Evolutionary conservation across 2,888 invertebrate genomes (phyloP), one percentile per base, ranked within the genome.

Genomic region (Eupithecia tripunctaria): DNA sequence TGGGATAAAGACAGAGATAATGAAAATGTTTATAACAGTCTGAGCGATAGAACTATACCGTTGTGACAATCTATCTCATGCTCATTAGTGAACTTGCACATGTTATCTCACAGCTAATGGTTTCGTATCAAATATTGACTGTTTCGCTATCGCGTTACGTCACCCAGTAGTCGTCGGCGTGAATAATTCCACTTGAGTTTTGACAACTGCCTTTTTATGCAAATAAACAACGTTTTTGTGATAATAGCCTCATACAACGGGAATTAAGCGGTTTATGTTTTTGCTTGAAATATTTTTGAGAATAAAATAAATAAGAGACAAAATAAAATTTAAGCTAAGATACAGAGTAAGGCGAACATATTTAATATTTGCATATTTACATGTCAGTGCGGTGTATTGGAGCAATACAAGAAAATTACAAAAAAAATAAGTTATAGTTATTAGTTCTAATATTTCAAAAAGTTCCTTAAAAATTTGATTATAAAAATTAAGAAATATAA

Each of bases 111-210:
- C 80, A 81, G 86, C 89, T 92, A 91, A 91, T 91, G 91, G 91
- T 83, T 86, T 82, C 84, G 85, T 89, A 92, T 92, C 91, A 93
- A 93, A 93, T 93, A 93, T 92, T 92, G 89, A 92, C 91, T 89
- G 90, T 88, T 89, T 85, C 83, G 85, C 87, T 92, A 91, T 91
- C 91, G 86, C 79, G 80, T 91, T 90, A 92, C 92, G 92, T 92
- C 92, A 93, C 82, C 80, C 86, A 84, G 84, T 83, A 86, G 87
- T 84, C 81, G 87, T 84, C 81, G 78, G 82, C 81, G 77, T 68
- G 74, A 77, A 70, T 74, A 76, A 80, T 76, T 74, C 78, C 82
- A 84, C 79, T 83, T 78, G 76, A 80, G 74, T 81, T 79, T 79
- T 78, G 79, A 80, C 80, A 82, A 79, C 79, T 82, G 82, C 75